Conservation (phyloP, 2,797 vertebrate species). For the Sciurus vulgaris region DNA sequence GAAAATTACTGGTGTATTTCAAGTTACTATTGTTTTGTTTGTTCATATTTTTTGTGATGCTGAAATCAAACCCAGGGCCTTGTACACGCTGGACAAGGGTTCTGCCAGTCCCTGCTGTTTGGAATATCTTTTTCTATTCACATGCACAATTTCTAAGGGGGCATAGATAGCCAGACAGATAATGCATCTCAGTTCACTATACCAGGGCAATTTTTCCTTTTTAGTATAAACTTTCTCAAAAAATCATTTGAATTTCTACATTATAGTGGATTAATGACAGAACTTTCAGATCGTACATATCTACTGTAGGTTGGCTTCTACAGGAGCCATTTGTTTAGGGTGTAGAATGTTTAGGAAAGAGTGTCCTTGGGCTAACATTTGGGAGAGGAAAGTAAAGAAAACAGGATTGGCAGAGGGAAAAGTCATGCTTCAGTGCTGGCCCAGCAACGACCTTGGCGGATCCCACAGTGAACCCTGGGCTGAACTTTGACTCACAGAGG, state of each 20-base stretch:
- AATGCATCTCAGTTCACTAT: background rate
- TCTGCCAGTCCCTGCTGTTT: background rate
- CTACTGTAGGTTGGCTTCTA: background rate
- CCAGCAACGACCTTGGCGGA: background rate
- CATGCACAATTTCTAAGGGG: background rate
- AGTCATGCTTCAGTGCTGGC: background rate
- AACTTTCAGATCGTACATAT: background rate
- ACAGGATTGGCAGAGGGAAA: background rate
- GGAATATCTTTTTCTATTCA: background rate
- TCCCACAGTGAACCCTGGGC: background rate
- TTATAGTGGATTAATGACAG: background rate
- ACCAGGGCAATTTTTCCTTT: background rate
- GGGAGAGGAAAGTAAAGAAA: background rate
- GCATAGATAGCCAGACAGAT: background rate
- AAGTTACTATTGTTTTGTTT: background rate
- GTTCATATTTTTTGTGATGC: background rate
- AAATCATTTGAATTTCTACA: constrained; percentile 42
- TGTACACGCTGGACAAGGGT: background rate
- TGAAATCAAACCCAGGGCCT: background rate
- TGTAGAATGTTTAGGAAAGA: background rate
- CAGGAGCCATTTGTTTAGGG: background rate
- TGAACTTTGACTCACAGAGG: background rate
- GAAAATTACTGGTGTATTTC: background rate
- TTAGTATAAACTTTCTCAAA: background rate
- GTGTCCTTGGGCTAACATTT: background rate